phyloP scores from a whole-genome alignment of 1,140 invertebrate genomes.

The Philotrypesis tridentata region DNA sequence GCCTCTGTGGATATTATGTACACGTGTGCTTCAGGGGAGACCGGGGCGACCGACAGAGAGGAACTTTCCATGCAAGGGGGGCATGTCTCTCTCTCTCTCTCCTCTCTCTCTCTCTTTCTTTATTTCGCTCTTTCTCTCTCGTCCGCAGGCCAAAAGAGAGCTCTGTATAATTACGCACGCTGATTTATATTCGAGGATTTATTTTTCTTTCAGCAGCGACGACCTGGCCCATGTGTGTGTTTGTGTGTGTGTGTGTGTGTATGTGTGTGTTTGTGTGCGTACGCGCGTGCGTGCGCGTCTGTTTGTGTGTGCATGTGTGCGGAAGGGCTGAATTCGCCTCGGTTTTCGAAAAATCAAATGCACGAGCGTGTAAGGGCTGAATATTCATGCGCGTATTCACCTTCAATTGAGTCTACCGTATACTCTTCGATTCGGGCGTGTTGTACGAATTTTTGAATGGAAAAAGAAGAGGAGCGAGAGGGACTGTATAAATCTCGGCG shows the following conservation, averaged over 20 bases:
- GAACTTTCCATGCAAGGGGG: neutral
- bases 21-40: neutral
- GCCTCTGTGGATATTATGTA: neutral
- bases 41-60: neutral
- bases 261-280: too few relatives aligned
- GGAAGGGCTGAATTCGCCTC: too few relatives aligned
- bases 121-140: neutral
- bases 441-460: too few relatives aligned
- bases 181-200: neutral
- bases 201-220: neutral
- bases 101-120: neutral
- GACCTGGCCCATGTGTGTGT: too few relatives aligned
- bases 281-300: too few relatives aligned
- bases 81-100: too few relatives aligned
- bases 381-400: neutral
- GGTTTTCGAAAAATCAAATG: neutral
- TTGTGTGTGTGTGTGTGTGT: too few relatives aligned
- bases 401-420: neutral
- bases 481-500: too few relatives aligned
- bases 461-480: too few relatives aligned
- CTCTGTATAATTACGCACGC: neutral
- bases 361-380: neutral
- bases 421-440: too few relatives aligned
- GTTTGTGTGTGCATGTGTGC: too few relatives aligned
- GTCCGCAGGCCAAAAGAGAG: neutral